phyloP scores from a whole-genome alignment of 2,888 invertebrate species.

The Labia minor region DNA sequence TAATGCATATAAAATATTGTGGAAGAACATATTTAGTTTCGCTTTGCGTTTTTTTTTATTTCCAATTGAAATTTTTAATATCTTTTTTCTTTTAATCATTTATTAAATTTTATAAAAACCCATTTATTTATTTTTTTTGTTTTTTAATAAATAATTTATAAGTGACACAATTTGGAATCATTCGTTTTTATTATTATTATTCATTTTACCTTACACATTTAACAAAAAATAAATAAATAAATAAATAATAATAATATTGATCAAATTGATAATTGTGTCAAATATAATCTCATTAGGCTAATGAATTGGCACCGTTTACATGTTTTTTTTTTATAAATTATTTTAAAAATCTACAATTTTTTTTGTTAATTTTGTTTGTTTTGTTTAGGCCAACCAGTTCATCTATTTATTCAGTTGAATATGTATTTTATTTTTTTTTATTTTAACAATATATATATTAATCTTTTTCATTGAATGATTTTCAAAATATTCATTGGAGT shows the following conservation, averaged over 20 bases:
- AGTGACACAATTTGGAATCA: not conserved
- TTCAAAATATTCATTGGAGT: too few species aligned
- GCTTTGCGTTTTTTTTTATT: too few species aligned
- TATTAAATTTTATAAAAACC: not conserved
- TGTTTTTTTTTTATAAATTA: too few species aligned
- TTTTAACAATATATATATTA: too few species aligned
- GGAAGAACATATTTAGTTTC: not conserved
- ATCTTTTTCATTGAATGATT: too few species aligned
- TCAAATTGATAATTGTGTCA: not conserved
- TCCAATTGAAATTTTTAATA: not conserved
- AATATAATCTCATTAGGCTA: not conserved
- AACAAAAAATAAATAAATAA: too few species aligned
- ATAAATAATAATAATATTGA: not conserved
- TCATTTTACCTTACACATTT: not conserved
- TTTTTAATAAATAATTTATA: not conserved
- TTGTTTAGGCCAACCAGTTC: too few species aligned
- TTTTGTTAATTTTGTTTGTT: too few species aligned
- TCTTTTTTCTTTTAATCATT: not conserved
- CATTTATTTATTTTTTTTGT: not conserved
- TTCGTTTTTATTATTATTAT: not conserved
- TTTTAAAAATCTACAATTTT: too few species aligned
- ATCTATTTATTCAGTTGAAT: too few species aligned
- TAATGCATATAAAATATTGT: not conserved
- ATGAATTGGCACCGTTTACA: not conserved
- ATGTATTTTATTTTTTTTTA: too few species aligned